Percentiles rank a stretch among this genome's conserved stretches.
phyloP scores from a whole-genome alignment of 2,797 vertebrate genomes.

The Phoebastria nigripes region DNA sequence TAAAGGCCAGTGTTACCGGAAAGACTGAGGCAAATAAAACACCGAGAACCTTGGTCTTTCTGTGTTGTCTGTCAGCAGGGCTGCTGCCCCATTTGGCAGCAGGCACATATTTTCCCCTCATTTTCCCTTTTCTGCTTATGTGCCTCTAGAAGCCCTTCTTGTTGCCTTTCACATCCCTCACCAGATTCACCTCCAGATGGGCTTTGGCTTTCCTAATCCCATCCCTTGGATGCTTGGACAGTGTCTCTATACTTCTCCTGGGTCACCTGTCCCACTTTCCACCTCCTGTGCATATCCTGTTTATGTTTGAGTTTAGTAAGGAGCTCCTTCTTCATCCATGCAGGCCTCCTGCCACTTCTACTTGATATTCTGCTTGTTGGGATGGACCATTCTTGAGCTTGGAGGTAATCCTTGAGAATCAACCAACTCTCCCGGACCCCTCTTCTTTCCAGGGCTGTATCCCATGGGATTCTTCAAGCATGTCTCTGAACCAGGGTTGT shows the following conservation, averaged over 20 bases:
- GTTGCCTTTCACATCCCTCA: not conserved
- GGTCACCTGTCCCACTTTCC: not conserved
- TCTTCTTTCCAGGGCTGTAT: not conserved
- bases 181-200: not conserved
- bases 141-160: not conserved
- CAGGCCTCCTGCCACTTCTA: not conserved
- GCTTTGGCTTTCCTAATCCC: not conserved
- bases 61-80: not conserved
- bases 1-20: not conserved
- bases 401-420: not conserved
- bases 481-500: not conserved
- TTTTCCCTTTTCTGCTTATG: not conserved
- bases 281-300: not conserved
- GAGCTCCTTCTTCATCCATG: not conserved
- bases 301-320: not conserved
- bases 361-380: not conserved
- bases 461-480: not conserved
- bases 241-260: not conserved
- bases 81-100: not conserved
- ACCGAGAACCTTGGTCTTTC: not conserved
- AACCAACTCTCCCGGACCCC: not conserved
- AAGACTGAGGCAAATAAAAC: not conserved
- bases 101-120: fast-evolving
- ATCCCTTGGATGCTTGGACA: not conserved
- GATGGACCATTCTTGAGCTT: not conserved